Percentiles rank a stretch among this genome's conserved stretches.
These are phyloP conservation scores for Pipistrellus nathusii DNA, from an alignment of 2,797 vertebrate genomes.

Conservation along the genomic window DNA sequence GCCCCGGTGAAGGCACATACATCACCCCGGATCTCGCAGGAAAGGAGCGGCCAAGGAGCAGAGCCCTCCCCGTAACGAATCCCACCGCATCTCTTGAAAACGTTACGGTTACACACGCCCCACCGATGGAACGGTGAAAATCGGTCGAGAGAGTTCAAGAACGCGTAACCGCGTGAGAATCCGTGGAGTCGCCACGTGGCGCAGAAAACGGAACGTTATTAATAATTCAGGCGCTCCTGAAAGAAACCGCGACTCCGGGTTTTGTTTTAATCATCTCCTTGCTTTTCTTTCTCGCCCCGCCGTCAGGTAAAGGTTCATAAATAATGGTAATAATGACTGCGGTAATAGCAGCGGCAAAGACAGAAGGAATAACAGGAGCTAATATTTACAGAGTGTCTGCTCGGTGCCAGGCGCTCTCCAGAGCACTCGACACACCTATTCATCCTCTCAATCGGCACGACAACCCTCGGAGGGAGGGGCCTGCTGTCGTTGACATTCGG, in stretches of 20 bases:
- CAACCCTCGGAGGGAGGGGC: background rate
- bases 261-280: conserved; percentile 4
- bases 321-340: background rate
- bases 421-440: background rate
- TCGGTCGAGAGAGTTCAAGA: background rate
- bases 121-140: background rate
- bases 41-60: background rate
- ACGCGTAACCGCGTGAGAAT: background rate
- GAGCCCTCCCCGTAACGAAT: conserved; percentile 58
- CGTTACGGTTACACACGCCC: background rate
- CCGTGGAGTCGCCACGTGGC: background rate
- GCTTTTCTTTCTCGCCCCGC: background rate
- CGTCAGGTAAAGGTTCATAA: background rate
- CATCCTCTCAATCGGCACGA: background rate
- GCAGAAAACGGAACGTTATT: background rate
- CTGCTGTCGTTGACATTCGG: background rate
- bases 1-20: conserved; percentile 50
- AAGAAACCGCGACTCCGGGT: background rate
- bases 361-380: background rate
- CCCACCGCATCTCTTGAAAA: background rate
- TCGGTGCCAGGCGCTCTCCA: rapidly evolving
- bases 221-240: conserved; percentile 31
- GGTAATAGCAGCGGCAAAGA: background rate
- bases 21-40: background rate
- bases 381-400: background rate